Evolutionary conservation across 2,113 vertebrate genomes (phyloP), one percentile per base, ranked within the genome.

Genomic region (Coregonus clupeaformis): DNA sequence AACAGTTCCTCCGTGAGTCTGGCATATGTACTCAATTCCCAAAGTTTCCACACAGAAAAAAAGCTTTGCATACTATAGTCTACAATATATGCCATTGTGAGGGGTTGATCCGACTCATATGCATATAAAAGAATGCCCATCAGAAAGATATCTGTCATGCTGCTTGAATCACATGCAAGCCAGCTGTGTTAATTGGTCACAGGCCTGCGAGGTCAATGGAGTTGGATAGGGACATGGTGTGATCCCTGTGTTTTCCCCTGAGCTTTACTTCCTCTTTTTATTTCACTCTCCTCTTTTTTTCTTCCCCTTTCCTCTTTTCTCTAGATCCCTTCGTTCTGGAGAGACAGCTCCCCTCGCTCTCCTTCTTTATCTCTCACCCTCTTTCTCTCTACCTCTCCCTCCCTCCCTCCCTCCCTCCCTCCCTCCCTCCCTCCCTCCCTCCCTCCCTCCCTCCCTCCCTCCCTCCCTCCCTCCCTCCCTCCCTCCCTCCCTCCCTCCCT

Each of bases 141-240:
- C 83, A 86, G 82, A 88, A 84, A 86, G 81, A 83, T 77, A 87
- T 86, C 85, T 77, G 42, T 74, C 80, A 88, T 78, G 78, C 86
- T 89, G 85, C 87, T 85, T 88, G 86, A 91, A 85, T 90, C 87
- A 87, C 87, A 88, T 83, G 85, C 80, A 88, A 89, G 89, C 82
- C 84, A 3, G 76, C 86, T 87, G 80, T 80, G 80, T 86, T 92
- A 91, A 92, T 91, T 91, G 87, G 83, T 90, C 84, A 84, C 89
- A 90, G 88, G 80, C 84, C 80, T 77, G 86, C 74, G 80, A 76
- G 85, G 85, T 91, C 83, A 86, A 84, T 88, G 87, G 88, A 85
- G 82, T 87, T 79, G 90, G 89, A 89, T 88, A 88, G 81, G 84
- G 85, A 79, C 85, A 72, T 68, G 68, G 79, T 87, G 80, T 82